Percentiles rank a stretch among this genome's conserved stretches.
These are phyloP conservation scores for Crotophaga sulcirostris DNA, from an alignment of 2,113 vertebrate species.

Conservation along the genomic window DNA sequence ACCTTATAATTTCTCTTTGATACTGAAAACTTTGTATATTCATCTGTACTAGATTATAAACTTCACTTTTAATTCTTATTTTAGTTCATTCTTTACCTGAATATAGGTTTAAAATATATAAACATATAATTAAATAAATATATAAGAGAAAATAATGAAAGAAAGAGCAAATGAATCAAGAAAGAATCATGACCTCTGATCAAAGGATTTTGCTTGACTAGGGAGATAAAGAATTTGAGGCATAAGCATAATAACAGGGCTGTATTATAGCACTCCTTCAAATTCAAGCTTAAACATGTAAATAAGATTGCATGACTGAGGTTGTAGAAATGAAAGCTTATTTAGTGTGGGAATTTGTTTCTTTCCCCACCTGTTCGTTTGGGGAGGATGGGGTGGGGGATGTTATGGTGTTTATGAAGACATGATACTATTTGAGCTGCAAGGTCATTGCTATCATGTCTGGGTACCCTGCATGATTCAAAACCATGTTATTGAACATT, in stretches of 20 bases:
- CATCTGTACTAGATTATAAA: not conserved
- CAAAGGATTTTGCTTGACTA: not conserved
- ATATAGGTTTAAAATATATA: not conserved
- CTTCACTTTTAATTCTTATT: not conserved
- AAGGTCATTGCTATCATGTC: not conserved
- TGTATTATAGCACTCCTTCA: not conserved
- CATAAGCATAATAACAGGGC: not conserved
- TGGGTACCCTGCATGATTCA: not conserved
- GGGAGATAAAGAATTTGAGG: not conserved
- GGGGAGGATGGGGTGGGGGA: fast-evolving
- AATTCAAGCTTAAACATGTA: not conserved
- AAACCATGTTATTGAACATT: not conserved
- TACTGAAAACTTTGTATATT: not conserved
- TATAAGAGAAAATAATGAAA: not conserved
- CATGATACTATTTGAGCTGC: not conserved
- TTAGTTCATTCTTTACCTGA: not conserved
- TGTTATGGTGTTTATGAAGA: not conserved
- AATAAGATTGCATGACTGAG: not conserved
- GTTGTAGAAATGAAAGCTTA: not conserved
- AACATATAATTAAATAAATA: not conserved
- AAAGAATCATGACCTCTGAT: not conserved
- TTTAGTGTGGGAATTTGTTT: not conserved
- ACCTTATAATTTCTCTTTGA: not conserved
- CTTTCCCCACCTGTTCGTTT: not conserved
- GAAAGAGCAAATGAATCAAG: not conserved